These are phyloP conservation scores for Octopus sinensis DNA, from an alignment of 1,140 invertebrate genomes.

Conservation along the genomic window DNA sequence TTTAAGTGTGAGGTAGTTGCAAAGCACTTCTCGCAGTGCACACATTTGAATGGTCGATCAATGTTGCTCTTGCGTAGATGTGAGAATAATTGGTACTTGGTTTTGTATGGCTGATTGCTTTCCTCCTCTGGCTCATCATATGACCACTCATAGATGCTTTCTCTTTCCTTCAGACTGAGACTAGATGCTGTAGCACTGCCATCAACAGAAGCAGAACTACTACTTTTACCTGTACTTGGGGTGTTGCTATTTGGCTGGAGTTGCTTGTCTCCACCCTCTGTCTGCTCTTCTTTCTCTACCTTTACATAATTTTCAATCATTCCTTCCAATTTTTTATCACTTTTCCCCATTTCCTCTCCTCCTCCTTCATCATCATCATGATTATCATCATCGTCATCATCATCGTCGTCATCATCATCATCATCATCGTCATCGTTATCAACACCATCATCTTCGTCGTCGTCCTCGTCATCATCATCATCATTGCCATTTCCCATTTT, in stretches of 20 bases:
- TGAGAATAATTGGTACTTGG: not conserved
- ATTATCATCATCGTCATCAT: not conserved
- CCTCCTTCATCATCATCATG: not conserved
- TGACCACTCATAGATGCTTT: conserved; percentile 4
- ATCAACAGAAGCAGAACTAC: not conserved
- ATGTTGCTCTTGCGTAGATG: not conserved
- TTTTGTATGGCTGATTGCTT: conserved; percentile 2
- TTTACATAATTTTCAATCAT: too few species aligned
- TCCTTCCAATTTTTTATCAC: too few species aligned
- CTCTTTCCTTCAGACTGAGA: conserved; percentile 5
- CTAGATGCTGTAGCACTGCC: not conserved
- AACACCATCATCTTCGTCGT: not conserved
- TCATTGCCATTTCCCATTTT: not conserved
- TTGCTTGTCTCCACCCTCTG: too few species aligned
- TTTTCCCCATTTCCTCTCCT: not conserved
- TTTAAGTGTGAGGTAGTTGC: conserved; percentile 37
- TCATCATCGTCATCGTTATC: not conserved
- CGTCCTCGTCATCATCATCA: not conserved
- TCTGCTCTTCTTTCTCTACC: too few species aligned
- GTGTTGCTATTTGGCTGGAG: too few species aligned
- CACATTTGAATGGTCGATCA: conserved; percentile 47
- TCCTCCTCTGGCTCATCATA: not conserved
- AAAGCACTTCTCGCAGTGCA: conserved; percentile 50
- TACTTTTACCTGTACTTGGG: not conserved
- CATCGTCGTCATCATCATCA: not conserved